Evolutionary conservation across 2,113 vertebrate genomes (phyloP).

Genomic region (Bettongia penicillata): DNA sequence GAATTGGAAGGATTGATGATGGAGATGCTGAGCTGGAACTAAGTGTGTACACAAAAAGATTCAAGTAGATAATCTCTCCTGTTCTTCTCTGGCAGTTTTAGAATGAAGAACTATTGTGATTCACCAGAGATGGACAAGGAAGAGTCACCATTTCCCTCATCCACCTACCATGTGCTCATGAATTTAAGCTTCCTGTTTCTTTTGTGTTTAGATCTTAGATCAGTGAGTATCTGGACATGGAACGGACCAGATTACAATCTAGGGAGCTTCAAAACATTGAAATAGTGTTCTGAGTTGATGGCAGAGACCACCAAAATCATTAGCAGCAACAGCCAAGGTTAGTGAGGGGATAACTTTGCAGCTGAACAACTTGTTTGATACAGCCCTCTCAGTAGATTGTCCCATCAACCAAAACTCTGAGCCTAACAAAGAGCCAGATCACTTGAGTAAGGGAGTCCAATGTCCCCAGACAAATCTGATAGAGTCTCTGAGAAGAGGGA

Average conservation of each 20-base stretch:
- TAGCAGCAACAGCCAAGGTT: not conserved
- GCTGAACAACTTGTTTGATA: not conserved
- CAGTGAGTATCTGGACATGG: not conserved
- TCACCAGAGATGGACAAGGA: not conserved
- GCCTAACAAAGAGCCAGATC: not conserved
- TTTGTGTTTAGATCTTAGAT: not conserved
- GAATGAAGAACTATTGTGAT: not conserved
- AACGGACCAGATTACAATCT: not conserved
- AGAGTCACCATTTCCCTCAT: not conserved
- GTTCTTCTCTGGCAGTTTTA: not conserved
- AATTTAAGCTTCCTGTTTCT: not conserved
- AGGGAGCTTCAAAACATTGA: not conserved
- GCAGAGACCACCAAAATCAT: not conserved
- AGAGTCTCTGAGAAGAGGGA: not conserved
- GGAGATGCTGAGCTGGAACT: not conserved
- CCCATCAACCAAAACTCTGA: not conserved
- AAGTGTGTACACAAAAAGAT: not conserved
- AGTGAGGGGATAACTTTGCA: not conserved
- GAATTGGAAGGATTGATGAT: not conserved
- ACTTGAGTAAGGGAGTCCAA: not conserved
- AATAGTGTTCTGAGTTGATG: not conserved
- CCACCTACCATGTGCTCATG: not conserved
- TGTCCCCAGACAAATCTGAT: not conserved
- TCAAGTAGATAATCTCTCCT: not conserved
- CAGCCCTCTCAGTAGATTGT: not conserved